Evolutionary conservation across 2,888 invertebrate species (phyloP), one percentile per base, ranked within the genome.

Genomic region (Xanthia icteritia): DNA sequence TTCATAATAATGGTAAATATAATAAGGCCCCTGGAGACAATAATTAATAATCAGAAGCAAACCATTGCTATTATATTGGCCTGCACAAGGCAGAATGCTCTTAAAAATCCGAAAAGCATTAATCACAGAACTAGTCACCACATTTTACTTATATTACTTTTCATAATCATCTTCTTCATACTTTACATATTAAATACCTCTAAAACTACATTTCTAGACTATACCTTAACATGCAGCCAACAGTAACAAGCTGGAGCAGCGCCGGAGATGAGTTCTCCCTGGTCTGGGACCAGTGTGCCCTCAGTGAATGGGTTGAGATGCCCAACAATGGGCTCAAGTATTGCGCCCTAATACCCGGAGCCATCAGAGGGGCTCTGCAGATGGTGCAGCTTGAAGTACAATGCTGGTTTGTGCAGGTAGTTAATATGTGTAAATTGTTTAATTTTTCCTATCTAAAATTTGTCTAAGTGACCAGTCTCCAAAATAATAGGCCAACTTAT

Each of bases 311-410:
- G 97, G 99, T 99, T 0, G 99, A 99, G 94, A 97, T 99, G 92
- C 99, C 99, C 0, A 97, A 98, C 89, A 97, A 97, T 81, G 97
- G 98, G 83, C 97, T 99, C 27, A 98, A 99, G 92, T 99, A 99
- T 94, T 99, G 99, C 87, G 98, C 99, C 88, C 97, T 99, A 80
- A 97, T 99, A 69, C 99, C 99, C 81, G 99, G 99, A 0, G 97
- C 98, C 51, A 97, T 99, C 76, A 97, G 99, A 82, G 99, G 99
- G 31, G 99, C 99, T 15, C 97, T 99, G 90, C 99, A 99, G 97
- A 99, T 99, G 99, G 99, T 99, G 61, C 99, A 99, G 93, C 97
- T 99, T 93, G 99, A 99, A 95, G 98, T 99, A 11, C 98, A 98
- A 90, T 98, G 98, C 88, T 99, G 98, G 98, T 99, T 99, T 97